Evolutionary conservation across 2,888 invertebrate species (phyloP), one percentile per base, ranked within the genome.

Genomic region (Neelides folsomi): DNA sequence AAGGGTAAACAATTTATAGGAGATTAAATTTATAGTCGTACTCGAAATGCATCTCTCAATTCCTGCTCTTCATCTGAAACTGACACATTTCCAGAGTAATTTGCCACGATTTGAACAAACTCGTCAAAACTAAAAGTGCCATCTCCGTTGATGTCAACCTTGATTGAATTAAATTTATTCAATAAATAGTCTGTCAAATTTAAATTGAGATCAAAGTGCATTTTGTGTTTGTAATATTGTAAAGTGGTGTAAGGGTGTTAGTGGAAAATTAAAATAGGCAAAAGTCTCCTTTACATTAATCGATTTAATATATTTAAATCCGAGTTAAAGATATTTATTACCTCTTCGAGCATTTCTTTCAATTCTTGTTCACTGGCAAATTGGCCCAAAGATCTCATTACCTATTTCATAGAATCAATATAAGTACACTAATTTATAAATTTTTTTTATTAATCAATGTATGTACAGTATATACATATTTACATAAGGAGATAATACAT

Each of bases 11-110:
- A 39, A 5, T n/a, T 39, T 9, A 10, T 36, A 10, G 37, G 12
- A 12, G n/a, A 15, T 39, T 5, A 8, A 19, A 18, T 8, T 16
- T 18, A 3, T 12, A 52, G n/a, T n/a, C 70, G 68, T 65, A 88
- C 88, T 58, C 87, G 75, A 71, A 89, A 88, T 7, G 88, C 88
- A 68, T 89, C 89, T 18, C 87, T 73, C 36, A 70, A 58, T 54
- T 69, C 69, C 50, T 67, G 67, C 55, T 69, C 69, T 47, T 68
- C 69, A 52, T 69, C 68, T 15, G 67, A 66, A 15, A 60, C 57
- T n/a, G 65, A 58, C 10, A 61, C 63, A 15, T 63, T 59, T 5
- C 62, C 65, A 1, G 59, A 59, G 37, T 67, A 66, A 51, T 67
- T 67, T 36, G 65, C 65, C 9, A 67, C 66, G 38, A 68, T 67